These are phyloP conservation scores for Lutraria rhynchaena DNA, from an alignment of 1,140 invertebrate species.

Conservation along the genomic window DNA sequence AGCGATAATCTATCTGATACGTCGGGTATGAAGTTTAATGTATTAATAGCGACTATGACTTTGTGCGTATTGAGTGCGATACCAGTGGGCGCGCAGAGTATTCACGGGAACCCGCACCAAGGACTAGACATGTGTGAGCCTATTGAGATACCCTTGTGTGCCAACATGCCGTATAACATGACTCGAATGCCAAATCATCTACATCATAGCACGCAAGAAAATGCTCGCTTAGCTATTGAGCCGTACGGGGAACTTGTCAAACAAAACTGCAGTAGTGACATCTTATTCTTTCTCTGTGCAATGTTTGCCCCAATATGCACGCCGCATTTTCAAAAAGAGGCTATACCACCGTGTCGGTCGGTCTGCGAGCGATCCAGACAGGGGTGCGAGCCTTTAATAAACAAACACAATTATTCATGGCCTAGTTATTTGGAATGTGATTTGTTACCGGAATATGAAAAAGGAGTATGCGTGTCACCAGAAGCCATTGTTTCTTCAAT, in stretches of 20 bases:
- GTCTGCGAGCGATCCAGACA: slow-evolving; percentile 75
- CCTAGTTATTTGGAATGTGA: slow-evolving; percentile 75
- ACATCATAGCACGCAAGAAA: slow-evolving; percentile 80
- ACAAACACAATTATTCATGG: slow-evolving; percentile 78
- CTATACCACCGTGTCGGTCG: slow-evolving; percentile 77
- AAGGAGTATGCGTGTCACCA: slow-evolving; percentile 78
- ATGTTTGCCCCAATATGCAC: slow-evolving; percentile 80
- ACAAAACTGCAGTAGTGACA: slow-evolving; percentile 75
- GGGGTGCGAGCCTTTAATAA: slow-evolving; percentile 78
- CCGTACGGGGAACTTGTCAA: slow-evolving; percentile 76
- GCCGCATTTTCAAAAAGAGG: slow-evolving; percentile 72
- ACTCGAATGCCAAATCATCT: slow-evolving; percentile 81
- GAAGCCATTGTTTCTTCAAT: slow-evolving; percentile 75
- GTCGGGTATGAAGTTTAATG: no score
- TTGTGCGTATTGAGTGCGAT: slow-evolving; percentile 3
- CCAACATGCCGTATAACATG: slow-evolving; percentile 80
- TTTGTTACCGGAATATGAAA: slow-evolving; percentile 75
- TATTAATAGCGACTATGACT: no score
- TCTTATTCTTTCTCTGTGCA: slow-evolving; percentile 79
- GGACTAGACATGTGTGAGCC: slow-evolving; percentile 77
- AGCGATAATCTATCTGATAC: no score
- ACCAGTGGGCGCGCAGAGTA: background rate
- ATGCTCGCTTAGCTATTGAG: slow-evolving; percentile 78
- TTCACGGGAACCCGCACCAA: slow-evolving; percentile 11
- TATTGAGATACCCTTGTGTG: slow-evolving; percentile 79